Evolutionary conservation across 1,140 invertebrate genomes (phyloP), one percentile per base, ranked within the genome.

Genomic region (Halictus rubicundus): DNA sequence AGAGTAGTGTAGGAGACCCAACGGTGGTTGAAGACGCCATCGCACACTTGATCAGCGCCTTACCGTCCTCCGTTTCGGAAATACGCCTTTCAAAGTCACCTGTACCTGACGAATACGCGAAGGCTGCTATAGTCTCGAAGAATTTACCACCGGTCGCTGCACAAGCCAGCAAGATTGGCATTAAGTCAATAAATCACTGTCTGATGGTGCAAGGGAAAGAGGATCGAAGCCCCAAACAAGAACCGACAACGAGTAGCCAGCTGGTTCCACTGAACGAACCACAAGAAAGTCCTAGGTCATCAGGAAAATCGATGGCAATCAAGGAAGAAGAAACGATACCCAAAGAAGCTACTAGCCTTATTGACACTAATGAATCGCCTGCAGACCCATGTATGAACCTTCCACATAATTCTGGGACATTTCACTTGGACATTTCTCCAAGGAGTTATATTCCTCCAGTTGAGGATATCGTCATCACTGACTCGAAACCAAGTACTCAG

Each of bases 11-110:
- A 0, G 95, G 96, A 86, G 95, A 96, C 91, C 95, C 95, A 0
- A 88, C 92, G 5, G 91, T 95, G 75, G 84, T 96, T 8, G 95
- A 96, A 81, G 93, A 94, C 75, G 96, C 95, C 0, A 95, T 97
- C 23, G 92, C 94, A 7, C 93, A 95, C 69, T 89, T 97, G n/a
- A 95, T 97, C 64, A 95, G 94, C 52, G 95, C 96, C 82, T 87
- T 96, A 32, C 94, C 95, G 8, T 93, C 94, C 0, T 90, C 81
- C 5, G 80, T 87, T n/a, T 84, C 84, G 2, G 88, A 91, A 16
- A 89, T 89, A 23, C 32, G 76, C 46, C 60, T 81, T 1, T 75
- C 88, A 2, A 83, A 88, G 2, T 87, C 88, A 1, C 89, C 88
- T 0, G 79, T 90, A 42, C 89, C 84, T 0, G 88, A 93, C 42